Percentiles rank a stretch among this genome's conserved stretches.
Evolutionary conservation across 2,888 invertebrate species (phyloP).

Genomic region (Tolmerus cingulatus): DNA sequence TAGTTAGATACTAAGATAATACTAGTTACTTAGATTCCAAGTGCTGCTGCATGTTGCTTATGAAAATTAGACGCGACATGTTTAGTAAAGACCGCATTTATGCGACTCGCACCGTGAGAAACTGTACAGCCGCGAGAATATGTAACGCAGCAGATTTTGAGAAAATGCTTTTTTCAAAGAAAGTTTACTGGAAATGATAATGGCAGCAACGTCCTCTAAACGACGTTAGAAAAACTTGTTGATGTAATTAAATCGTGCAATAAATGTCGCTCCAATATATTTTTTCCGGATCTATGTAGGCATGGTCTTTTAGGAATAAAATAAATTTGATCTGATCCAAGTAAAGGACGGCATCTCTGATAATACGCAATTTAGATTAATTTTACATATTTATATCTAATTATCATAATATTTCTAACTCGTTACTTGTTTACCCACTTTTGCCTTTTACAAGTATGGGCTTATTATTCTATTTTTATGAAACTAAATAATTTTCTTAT

Average conservation of each 20-base stretch:
- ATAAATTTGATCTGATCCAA: too few relatives aligned
- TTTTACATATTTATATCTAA: too few relatives aligned
- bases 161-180: background rate
- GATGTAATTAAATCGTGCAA: background rate
- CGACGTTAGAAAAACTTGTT: background rate
- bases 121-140: background rate
- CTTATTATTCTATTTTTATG: too few relatives aligned
- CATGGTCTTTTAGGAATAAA: too few relatives aligned
- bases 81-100: slow-evolving; percentile 29
- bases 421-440: too few relatives aligned
- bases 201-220: background rate
- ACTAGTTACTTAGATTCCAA: background rate
- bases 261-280: background rate
- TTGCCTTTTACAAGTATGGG: too few relatives aligned
- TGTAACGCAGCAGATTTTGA: background rate
- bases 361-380: too few relatives aligned
- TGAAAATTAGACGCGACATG: slow-evolving; percentile 19
- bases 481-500: too few relatives aligned
- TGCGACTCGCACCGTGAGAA: slow-evolving; percentile 22
- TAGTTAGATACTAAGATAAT: background rate
- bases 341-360: too few relatives aligned
- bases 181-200: background rate
- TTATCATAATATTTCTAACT: too few relatives aligned
- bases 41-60: background rate
- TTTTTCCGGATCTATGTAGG: background rate